A percentile compares a stretch with the other conserved stretches of the same genome.
These are phyloP conservation scores for Dreissena polymorpha DNA, from an alignment of 1,140 invertebrate genomes.

Conservation along the genomic window DNA sequence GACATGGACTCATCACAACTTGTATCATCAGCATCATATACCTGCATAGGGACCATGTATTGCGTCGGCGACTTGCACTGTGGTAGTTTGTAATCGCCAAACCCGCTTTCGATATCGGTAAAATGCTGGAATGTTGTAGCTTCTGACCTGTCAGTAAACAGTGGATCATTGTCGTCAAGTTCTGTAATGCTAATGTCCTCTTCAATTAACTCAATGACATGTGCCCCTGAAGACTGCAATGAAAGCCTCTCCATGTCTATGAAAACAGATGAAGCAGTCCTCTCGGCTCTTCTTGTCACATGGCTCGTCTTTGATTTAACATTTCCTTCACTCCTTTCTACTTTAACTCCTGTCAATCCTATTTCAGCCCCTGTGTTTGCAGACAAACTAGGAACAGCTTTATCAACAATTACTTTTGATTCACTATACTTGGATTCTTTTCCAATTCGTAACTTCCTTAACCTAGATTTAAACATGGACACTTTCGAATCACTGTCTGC, in stretches of 20 bases:
- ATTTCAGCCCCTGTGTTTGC: not conserved
- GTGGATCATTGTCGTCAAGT: conserved; percentile 16
- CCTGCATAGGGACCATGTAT: conserved; percentile 52
- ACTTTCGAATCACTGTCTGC: conserved; percentile 20
- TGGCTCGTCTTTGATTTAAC: not conserved
- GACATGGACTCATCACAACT: conserved; percentile 53
- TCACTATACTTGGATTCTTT: not conserved
- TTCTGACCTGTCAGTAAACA: conserved; percentile 36
- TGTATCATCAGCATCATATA: conserved; percentile 50
- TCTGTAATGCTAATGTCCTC: conserved; percentile 54
- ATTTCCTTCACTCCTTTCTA: not conserved
- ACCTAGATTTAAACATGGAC: conserved; percentile 17
- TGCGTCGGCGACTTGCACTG: conserved; percentile 25
- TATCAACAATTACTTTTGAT: not conserved
- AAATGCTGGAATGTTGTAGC: conserved; percentile 3
- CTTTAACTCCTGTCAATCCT: not conserved
- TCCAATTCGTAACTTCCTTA: conserved; percentile 16
- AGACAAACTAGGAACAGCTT: not conserved
- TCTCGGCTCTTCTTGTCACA: conserved; percentile 6
- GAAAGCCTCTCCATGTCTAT: conserved; percentile 42
- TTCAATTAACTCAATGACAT: conserved; percentile 48
- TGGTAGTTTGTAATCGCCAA: conserved; percentile 30
- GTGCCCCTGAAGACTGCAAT: conserved; percentile 19
- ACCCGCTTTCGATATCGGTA: conserved; percentile 40
- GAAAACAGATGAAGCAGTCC: conserved; percentile 36